Evolutionary conservation across 2,113 vertebrate species (phyloP), one percentile per base, ranked within the genome.

Genomic region (Tragelaphus scriptus): DNA sequence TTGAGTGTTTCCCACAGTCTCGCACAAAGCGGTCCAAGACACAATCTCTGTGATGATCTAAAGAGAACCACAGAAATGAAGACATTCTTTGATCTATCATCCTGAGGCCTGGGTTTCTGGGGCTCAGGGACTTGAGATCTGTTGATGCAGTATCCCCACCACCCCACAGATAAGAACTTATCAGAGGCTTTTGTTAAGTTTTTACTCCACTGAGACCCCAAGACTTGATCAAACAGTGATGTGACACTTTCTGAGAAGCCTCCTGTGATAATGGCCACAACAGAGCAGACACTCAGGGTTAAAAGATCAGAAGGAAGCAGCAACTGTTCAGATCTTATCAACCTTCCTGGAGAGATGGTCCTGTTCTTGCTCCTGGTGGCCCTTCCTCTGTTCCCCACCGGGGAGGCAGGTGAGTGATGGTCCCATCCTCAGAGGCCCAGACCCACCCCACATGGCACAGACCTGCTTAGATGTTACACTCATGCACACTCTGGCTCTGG

Each of bases 331-430:
- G 56, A 44, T 32, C 30, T 51, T 16, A 6, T 11, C 5, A 40
- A 7, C 23, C 82, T n/a, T 55, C 58, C 63, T 47, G 15, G 10
- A 7, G 28, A 89, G 47, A 94, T 97, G 88, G 68, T 75, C n/a
- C 26, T 17, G 3, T 14, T 94, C 23, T 10, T 90, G 16, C 80
- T 94, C 32, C 85, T 96, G 23, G 1, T n/a, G 53, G 15, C 12
- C 80, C 56, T 71, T 44, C n/a, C 56, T 75, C 79, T 86, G 8
- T 21, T 23, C n/a, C 32, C 49, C 3, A 3, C 26, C 4, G 2
- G 13, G 1, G 49, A 75, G 7, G 51, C 77, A 88, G 90, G 90
- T 95, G 28, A 97, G 75, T 96, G 40, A 77, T 36, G 32, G 10
- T 44, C 30, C 51, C 26, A 11, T 19, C 4, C 17, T 68, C n/a